Conservation (phyloP, 2,888 invertebrate genomes). For the Pollenia griseotomentosa region DNA sequence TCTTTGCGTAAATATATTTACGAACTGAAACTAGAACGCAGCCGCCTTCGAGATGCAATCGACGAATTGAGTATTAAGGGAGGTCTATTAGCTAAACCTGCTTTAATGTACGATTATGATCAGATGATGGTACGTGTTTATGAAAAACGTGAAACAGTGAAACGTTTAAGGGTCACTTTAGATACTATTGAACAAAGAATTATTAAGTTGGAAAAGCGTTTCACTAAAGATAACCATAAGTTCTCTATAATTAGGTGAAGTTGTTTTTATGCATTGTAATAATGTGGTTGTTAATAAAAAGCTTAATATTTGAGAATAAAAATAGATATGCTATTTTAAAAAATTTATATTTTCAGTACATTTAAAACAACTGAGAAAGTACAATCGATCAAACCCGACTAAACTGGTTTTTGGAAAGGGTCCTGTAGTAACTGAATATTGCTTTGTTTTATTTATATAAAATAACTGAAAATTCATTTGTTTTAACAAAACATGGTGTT, state of each 20-base stretch:
- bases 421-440: no score
- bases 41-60: slow-evolving; percentile 74
- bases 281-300: slow-evolving; percentile 13
- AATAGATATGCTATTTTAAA: not conserved
- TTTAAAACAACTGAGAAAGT: no score
- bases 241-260: not conserved
- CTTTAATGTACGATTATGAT: slow-evolving; percentile 80
- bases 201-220: not conserved
- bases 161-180: slow-evolving; percentile 69
- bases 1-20: slow-evolving; percentile 74
- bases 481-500: no score
- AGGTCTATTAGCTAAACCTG: slow-evolving; percentile 80
- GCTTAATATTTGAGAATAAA: not conserved
- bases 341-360: not conserved
- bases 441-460: no score
- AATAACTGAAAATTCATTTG: no score
- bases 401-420: no score
- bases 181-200: slow-evolving; percentile 41
- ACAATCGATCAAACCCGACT: no score
- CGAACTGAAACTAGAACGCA: slow-evolving; percentile 77
- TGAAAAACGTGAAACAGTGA: slow-evolving; percentile 57
- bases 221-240: not conserved
- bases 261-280: slow-evolving; percentile 11
- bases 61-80: slow-evolving; percentile 77
- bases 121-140: slow-evolving; percentile 73